Base-by-base conservation (phyloP, 1,140 invertebrate genomes). In the Trichogramma pretiosum region DNA sequence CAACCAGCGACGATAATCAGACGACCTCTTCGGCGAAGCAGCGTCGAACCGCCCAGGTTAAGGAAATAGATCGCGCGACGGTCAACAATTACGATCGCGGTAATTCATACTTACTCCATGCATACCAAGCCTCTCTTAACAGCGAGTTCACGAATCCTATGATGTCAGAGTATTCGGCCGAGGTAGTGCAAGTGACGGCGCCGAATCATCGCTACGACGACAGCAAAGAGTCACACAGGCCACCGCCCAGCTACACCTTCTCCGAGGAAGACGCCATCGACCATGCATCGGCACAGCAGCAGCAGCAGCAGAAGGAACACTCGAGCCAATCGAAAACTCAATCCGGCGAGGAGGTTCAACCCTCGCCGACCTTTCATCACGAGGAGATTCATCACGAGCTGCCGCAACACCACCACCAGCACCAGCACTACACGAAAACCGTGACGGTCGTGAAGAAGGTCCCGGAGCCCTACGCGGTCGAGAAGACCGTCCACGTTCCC, bases 401-500 rank as follows among this genome's bases (percentile, higher is more conserved):
- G 5, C 30, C 21, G 3, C 1, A n/a, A 45, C 5, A 9, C 30
- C 5, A 19, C 23, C 14, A 2, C 18, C 11, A 3, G 4, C 10
- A 3, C 41, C 14, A 13, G 34, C 36, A 7, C 26, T 36, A 10
- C 19, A 41, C 2, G 24, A 80, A 79, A 57, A 67, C 62, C 0
- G 51, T 75, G 4, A 74, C 69, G 0, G 57, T 75, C 0, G 43
- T 72, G 5, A 72, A 68, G 17, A 68, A 72, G 36, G 57, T 74
- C 1, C 59, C 65, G 1, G 63, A 67, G 3, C 70, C 68, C 0
- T 71, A 68, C 36, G 65, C 70, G 5, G 64, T 74, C 0, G 64
- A 72, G 13, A 74, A 68, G 32, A 66, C 61, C 5, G 45, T 70
- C 1, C 62, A 56, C 13, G 65, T 70, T 39, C 70, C 70, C 0